A percentile compares a stretch with the other conserved stretches of the same genome.
These are phyloP conservation scores for Campylomormyrus numenius DNA, from an alignment of 2,113 vertebrate species.

Conservation along the genomic window DNA sequence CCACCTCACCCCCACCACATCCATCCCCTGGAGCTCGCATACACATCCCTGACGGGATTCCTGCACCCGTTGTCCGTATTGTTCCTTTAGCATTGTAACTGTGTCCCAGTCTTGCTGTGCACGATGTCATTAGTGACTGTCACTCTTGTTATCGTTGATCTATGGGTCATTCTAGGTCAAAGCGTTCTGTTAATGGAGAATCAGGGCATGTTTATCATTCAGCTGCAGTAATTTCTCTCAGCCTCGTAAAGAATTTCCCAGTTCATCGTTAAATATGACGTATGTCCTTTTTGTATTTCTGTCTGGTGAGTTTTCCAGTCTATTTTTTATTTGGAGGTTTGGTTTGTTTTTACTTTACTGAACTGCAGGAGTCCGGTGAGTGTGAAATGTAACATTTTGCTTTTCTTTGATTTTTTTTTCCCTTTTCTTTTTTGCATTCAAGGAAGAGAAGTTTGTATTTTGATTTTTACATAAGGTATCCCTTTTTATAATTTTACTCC, in stretches of 20 bases:
- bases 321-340: not conserved
- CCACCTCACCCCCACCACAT: not conserved
- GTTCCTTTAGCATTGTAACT: not conserved
- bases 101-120: not conserved
- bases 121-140: not conserved
- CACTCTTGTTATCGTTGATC: not conserved
- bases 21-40: not conserved
- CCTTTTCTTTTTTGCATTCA: conserved; percentile 1
- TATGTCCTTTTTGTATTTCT: not conserved
- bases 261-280: not conserved
- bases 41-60: not conserved
- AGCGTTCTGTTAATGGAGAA: not conserved
- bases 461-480: conserved; percentile 27
- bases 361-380: not conserved
- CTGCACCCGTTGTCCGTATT: not conserved
- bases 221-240: not conserved
- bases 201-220: not conserved
- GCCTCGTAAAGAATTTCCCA: not conserved
- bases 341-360: not conserved
- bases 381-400: conserved; percentile 26
- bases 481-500: conserved; percentile 35
- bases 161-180: not conserved
- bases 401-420: not conserved
- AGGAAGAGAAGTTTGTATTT: conserved; percentile 24
- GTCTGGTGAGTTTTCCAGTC: not conserved